These are phyloP conservation scores for Pegoplata infirma DNA, from an alignment of 2,888 invertebrate species.

Conservation along the genomic window DNA sequence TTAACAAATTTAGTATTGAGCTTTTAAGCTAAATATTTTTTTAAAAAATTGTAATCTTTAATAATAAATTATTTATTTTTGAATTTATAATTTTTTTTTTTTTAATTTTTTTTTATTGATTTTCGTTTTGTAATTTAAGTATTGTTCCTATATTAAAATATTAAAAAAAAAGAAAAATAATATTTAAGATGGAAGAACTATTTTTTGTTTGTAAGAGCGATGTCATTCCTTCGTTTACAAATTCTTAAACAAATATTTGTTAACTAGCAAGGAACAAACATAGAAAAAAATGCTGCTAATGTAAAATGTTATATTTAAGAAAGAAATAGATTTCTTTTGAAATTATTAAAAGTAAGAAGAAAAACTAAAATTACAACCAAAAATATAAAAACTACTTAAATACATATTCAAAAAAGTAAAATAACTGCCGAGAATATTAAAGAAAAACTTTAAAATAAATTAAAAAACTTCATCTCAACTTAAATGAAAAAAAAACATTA, in stretches of 20 bases:
- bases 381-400: constrained; percentile 47
- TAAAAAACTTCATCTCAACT: too few relatives aligned
- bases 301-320: constrained; percentile 64
- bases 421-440: constrained; percentile 52
- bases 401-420: constrained; percentile 50
- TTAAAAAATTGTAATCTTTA: constrained; percentile 19
- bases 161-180: too few relatives aligned
- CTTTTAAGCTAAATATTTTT: constrained; percentile 57
- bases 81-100: constrained; percentile 12
- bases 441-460: constrained; percentile 11
- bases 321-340: constrained; percentile 31
- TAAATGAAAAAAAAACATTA: neutral
- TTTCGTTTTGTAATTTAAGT: constrained; percentile 53
- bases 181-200: constrained; percentile 32
- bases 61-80: constrained; percentile 51
- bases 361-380: constrained; percentile 24
- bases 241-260: constrained; percentile 30
- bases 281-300: constrained; percentile 63
- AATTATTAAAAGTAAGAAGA: constrained; percentile 7
- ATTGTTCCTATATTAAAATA: constrained; percentile 61
- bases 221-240: constrained; percentile 29
- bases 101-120: constrained; percentile 18
- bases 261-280: constrained; percentile 20
- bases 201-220: neutral
- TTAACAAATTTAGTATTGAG: constrained; percentile 59